Evolutionary conservation across 1,140 invertebrate species (phyloP), one percentile per base, ranked within the genome.

Genomic region (Brachystomella parvula): DNA sequence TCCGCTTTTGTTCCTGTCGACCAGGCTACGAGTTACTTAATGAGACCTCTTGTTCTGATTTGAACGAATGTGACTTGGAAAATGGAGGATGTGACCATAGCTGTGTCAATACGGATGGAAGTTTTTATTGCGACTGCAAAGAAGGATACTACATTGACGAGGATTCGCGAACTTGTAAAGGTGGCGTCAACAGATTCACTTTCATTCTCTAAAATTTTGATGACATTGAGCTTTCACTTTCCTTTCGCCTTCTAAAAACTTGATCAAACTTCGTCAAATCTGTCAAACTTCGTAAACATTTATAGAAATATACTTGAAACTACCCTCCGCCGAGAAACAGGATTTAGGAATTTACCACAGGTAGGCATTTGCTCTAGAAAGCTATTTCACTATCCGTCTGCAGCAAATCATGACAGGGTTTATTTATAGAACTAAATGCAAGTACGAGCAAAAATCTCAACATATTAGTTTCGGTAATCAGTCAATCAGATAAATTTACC

Each of bases 111-210:
- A 76, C 70, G 75, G 75, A 71, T 76, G 80, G 81, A 12, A 71
- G 75, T 33, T 81, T 79, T 62, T 72, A 82, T 53, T 89, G 87
- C 74, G 76, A 76, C 30, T 85, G 81, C 71, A 39, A 79, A 78
- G 82, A 84, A 3, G 71, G 71, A 2, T 84, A 80, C 67, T 67
- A 75, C 21, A 76, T 86, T 2, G 71, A 71, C 0, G 72, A 71
- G 6, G 81, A 84, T 64, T 60, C 66, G 9, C 77, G 74, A 78
- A 79, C 32, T 83, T 86, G 83, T 68, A 81, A 82, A 77, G 87
- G 71, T 73, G 21, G 6, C n/a, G 21, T 9, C 21, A 9, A 9
- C 6, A 6, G n/a, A 57, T 57, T 12, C 35, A 39, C 35, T 39
- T 39, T 39, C 19, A 39, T 39, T 39, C 35, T 39, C 35, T 21